These are phyloP conservation scores for Sitta carolinensis DNA, from an alignment of 2,797 vertebrate genomes.

Conservation along the genomic window DNA sequence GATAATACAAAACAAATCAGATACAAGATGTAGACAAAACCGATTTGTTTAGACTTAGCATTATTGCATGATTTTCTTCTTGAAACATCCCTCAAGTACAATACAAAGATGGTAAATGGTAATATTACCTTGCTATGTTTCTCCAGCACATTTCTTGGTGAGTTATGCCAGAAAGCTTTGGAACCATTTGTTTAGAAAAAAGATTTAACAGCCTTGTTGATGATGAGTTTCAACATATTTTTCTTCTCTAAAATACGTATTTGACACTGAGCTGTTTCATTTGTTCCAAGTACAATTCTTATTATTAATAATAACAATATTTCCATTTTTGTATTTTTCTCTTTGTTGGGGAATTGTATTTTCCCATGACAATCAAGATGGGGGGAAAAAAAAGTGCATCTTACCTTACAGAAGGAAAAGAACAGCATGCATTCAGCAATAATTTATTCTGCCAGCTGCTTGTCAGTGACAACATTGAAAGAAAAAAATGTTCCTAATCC, in stretches of 20 bases:
- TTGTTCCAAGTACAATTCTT: not conserved
- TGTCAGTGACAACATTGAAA: not conserved
- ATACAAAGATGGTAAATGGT: not conserved
- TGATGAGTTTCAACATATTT: not conserved
- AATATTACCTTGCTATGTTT: not conserved
- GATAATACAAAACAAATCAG: not conserved
- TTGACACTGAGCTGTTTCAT: not conserved
- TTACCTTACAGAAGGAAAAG: not conserved
- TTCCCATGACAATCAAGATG: not conserved
- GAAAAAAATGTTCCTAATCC: not conserved
- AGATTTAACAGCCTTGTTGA: not conserved
- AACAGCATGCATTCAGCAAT: not conserved
- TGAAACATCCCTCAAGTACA: not conserved
- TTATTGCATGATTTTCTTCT: not conserved
- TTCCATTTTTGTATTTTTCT: not conserved
- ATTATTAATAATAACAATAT: conserved; percentile 5
- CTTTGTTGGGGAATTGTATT: not conserved
- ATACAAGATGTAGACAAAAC: not conserved
- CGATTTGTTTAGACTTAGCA: not conserved
- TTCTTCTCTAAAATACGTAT: not conserved
- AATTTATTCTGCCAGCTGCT: not conserved
- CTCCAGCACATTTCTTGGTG: not conserved
- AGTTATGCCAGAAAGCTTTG: not conserved
- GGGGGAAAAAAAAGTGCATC: not conserved
- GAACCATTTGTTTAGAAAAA: not conserved